A percentile compares a stretch with the other conserved stretches of the same genome.
Conservation (phyloP, 92 coral and sea anemone genomes). For the Phenganax stokvisi region DNA sequence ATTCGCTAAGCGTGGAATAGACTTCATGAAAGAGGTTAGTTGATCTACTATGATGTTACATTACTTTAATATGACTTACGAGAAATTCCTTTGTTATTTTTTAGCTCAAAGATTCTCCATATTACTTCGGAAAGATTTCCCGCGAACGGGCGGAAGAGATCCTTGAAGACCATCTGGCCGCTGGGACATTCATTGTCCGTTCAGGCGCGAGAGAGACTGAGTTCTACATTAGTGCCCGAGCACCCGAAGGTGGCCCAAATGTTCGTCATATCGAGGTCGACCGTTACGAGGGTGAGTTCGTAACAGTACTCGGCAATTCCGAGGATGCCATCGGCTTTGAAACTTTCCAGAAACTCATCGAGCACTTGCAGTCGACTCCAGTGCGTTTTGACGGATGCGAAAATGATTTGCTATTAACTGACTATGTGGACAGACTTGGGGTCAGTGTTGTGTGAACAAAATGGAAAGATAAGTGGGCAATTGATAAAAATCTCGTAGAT, state of each 20-base stretch:
- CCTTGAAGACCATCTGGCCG: conserved; percentile 44
- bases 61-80: too few relatives aligned
- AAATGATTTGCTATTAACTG: neutral
- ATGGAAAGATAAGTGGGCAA: too few relatives aligned
- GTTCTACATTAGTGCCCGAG: conserved; percentile 58
- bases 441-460: neutral
- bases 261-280: conserved; percentile 68
- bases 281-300: conserved; percentile 49
- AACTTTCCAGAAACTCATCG: conserved; percentile 59
- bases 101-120: conserved; percentile 22
- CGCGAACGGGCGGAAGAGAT: conserved; percentile 25
- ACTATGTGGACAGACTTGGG: conserved; percentile 11
- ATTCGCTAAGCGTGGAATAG: conserved; percentile 5
- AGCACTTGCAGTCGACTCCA: conserved; percentile 71
- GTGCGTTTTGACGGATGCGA: conserved; percentile 60
- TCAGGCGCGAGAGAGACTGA: conserved; percentile 57
- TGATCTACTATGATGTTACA: neutral
- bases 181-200: conserved; percentile 86
- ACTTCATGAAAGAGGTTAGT: conserved; percentile 31
- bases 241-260: conserved; percentile 79
- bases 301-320: conserved; percentile 65
- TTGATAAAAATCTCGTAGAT: too few relatives aligned
- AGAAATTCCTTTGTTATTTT: neutral
- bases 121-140: conserved; percentile 26
- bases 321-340: conserved; percentile 53